These are phyloP conservation scores for Poeciliopsis gracilis DNA, from an alignment of 2,797 vertebrate genomes.

Conservation along the genomic window DNA sequence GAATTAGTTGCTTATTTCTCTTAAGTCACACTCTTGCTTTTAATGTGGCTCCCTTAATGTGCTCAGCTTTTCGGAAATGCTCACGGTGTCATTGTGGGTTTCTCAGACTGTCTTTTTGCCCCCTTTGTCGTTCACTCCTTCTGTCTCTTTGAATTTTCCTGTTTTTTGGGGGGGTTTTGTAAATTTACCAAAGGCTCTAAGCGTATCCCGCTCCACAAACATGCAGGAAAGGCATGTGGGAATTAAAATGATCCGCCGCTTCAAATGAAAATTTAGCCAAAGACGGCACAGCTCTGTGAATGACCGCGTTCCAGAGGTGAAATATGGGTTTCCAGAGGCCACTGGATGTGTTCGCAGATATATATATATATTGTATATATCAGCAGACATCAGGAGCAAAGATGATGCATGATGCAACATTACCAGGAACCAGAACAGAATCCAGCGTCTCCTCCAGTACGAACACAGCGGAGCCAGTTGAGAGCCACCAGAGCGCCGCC, in stretches of 20 bases:
- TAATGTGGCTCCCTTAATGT: slow-evolving; percentile 41
- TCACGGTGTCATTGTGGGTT: slow-evolving; percentile 12
- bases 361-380: not conserved
- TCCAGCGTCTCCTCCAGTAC: not conserved
- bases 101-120: slow-evolving; percentile 15
- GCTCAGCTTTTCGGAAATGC: slow-evolving; percentile 25
- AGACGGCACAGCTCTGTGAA: not conserved
- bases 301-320: slow-evolving; percentile 44
- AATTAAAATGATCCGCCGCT: slow-evolving; percentile 2
- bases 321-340: slow-evolving; percentile 47
- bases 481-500: not conserved
- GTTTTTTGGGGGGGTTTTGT: not conserved
- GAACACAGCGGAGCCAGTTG: not conserved
- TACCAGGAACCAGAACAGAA: not conserved
- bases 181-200: slow-evolving; percentile 8
- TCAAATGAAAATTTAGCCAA: slow-evolving; percentile 16
- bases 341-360: slow-evolving; percentile 21
- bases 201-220: not conserved
- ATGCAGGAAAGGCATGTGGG: slow-evolving; percentile 8
- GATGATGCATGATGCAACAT: not conserved
- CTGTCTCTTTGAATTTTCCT: slow-evolving; percentile 33
- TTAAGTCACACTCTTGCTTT: slow-evolving; percentile 45
- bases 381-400: not conserved
- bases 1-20: slow-evolving; percentile 48
- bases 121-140: slow-evolving; percentile 17